A percentile compares a stretch with the other conserved stretches of the same genome.
phyloP scores from a whole-genome alignment of 1,140 invertebrate species.

The Drosophila tani region DNA sequence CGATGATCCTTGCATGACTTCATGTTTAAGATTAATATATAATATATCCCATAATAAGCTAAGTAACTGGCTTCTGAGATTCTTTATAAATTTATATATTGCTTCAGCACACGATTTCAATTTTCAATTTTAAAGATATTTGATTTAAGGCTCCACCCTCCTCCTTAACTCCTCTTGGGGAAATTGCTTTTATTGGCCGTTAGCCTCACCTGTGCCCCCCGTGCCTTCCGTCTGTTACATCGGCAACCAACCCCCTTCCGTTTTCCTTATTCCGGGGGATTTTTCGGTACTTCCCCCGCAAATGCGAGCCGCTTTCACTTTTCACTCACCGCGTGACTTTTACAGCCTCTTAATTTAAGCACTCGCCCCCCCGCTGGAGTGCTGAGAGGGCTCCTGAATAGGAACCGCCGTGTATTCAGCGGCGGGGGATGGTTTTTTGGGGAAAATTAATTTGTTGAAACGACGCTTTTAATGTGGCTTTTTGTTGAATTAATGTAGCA shows the following conservation, averaged over 20 bases:
- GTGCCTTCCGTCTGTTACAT: slow-evolving; percentile 12
- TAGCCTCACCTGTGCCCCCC: slow-evolving; percentile 64
- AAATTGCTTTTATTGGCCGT: slow-evolving; percentile 79
- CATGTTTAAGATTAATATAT: not conserved
- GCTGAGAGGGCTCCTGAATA: slow-evolving; percentile 17
- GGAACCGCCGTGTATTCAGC: not conserved
- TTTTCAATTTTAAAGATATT: slow-evolving; percentile 15
- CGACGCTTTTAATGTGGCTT: slow-evolving; percentile 79
- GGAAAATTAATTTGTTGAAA: slow-evolving; percentile 82
- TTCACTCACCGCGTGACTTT: slow-evolving; percentile 80
- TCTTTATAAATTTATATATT: not conserved
- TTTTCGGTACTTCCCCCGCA: slow-evolving; percentile 67
- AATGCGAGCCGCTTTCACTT: slow-evolving; percentile 62
- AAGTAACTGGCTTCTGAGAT: not conserved
- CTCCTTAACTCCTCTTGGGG: slow-evolving; percentile 16
- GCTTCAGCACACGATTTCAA: not conserved
- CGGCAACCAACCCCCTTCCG: not conserved
- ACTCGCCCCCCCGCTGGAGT: slow-evolving; percentile 42
- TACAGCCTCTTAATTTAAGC: slow-evolving; percentile 84
- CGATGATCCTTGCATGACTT: no score
- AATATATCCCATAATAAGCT: not conserved
- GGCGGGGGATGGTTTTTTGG: not conserved
- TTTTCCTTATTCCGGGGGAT: slow-evolving; percentile 30
- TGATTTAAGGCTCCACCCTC: not conserved
- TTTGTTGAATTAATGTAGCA: slow-evolving; percentile 55